phyloP scores from a whole-genome alignment of 2,797 vertebrate genomes.

The Setipinna tenuifilis region DNA sequence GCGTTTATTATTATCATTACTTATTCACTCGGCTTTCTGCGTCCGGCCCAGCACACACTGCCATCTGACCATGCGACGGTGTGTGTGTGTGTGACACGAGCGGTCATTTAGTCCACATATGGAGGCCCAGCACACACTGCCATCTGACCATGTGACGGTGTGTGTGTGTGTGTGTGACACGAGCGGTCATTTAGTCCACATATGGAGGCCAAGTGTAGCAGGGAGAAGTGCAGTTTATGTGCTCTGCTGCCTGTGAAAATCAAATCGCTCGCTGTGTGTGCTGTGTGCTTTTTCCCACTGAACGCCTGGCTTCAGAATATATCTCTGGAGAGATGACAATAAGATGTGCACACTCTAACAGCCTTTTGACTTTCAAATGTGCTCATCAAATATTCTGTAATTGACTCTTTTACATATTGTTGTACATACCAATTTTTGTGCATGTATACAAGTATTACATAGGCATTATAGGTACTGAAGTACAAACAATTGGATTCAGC shows the following conservation, averaged over 20 bases:
- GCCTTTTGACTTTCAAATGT: not conserved
- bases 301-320: slow-evolving; percentile 36
- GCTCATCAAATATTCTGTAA: not conserved
- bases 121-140: no score
- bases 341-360: not conserved
- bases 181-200: slow-evolving; percentile 70
- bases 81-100: slow-evolving; percentile 58
- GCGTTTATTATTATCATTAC: slow-evolving; percentile 49
- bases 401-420: not conserved
- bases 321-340: not conserved
- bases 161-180: no score
- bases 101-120: slow-evolving; percentile 72
- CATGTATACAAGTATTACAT: not conserved
- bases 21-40: not conserved
- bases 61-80: slow-evolving; percentile 60
- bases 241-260: slow-evolving; percentile 68
- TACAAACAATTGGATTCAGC: not conserved
- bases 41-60: slow-evolving; percentile 47
- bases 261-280: slow-evolving; percentile 54
- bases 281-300: slow-evolving; percentile 40
- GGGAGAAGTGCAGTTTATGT: slow-evolving; percentile 47
- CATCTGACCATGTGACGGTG: no score
- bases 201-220: slow-evolving; percentile 63
- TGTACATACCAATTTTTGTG: not conserved
- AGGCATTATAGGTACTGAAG: not conserved